Base-by-base conservation (phyloP, 2,797 vertebrate genomes). In the Toxotes lorentzi region DNA sequence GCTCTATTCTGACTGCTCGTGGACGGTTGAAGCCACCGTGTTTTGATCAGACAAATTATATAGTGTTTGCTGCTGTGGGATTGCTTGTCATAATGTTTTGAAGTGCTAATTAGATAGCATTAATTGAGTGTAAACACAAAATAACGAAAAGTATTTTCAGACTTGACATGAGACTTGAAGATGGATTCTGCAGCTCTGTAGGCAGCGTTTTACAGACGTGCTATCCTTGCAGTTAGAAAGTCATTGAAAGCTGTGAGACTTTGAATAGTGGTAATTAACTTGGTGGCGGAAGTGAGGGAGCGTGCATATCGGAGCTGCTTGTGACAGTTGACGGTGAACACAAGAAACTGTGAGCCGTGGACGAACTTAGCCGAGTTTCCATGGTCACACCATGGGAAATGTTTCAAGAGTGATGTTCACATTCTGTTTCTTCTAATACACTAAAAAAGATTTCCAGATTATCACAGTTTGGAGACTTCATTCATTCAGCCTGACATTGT, bases 81-180 rank as follows among this genome's bases (percentile, higher is more conserved):
- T 58, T 27, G 69, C 67, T 56, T 54, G 62, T 84, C 74, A 64
- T 57, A 40, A 64, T 78, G 64, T 70, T 83, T 77, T 72, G 47
- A 81, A 72, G 53, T 0, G 10, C 32, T 61, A 76, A 78, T 79
- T 69, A 67, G 51, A 30, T 35, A n/a, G 34, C 35, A 70, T 48
- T 62, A 45, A 67, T 53, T 80, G 27, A 66, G 71, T 70, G 70
- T 62, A 62, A 76, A 70, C 47, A 59, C 10, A 0, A 38, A 58
- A 32, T 45, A 59, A 64, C 56, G 9, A 48, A 77, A 60, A 63
- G 56, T 23, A 48, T 35, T 54, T 61, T 73, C 62, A 77, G 32
- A 38, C 5, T 48, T 61, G 48, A 64, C 43, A 35, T 56, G 38
- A 51, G 35, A 70, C 23, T 5, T 23, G 30, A 51, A 35, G 61